Evolutionary conservation across 1,140 invertebrate species (phyloP), one percentile per base, ranked within the genome.

Genomic region (Drosophila hydei): DNA sequence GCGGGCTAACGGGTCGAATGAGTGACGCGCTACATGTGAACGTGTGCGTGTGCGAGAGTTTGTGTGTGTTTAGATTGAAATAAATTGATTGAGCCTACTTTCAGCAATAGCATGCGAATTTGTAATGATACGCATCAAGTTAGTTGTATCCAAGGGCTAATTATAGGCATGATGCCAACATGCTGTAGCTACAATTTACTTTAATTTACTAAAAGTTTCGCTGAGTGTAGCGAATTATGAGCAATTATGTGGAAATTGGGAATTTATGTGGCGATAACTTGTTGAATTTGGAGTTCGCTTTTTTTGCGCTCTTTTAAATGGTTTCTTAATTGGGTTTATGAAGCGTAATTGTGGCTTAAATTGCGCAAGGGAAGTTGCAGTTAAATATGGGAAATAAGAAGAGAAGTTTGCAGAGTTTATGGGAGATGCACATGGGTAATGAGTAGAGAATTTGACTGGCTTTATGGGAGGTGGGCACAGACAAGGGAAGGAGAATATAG

Each of bases 51-150:
- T 43, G 30, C 4, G n/a, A n/a, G n/a, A n/a, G 38, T 40, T n/a
- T 12, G 33, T 43, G 16, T 64, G 45, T 83, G 80, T 74, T 84
- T 84, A 80, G 80, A 80, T 85, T 87, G 56, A 80, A 70, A 59
- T 64, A 50, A 87, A 85, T 77, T 84, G 81, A 77, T 84, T 55
- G 75, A 72, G 79, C 65, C 61, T 27, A 70, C 70, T 68, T 16
- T 21, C 30, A 43, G 61, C 30, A 54, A 30, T 50, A 40, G 42
- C 52, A 55, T 62, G 79, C 72, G 72, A 75, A 73, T 69, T 65
- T 76, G 52, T 43, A 58, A 64, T 51, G 43, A 70, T 56, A 23
- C 54, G 36, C 9, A 38, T 50, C 6, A 5, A 42, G 36, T 19
- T 51, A 68, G 23, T 25, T 50, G 58, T 43, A 33, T 50, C 51